Evolutionary conservation across 2,797 vertebrate species (phyloP).

Genomic region (Phrynocephalus guinanensis): DNA sequence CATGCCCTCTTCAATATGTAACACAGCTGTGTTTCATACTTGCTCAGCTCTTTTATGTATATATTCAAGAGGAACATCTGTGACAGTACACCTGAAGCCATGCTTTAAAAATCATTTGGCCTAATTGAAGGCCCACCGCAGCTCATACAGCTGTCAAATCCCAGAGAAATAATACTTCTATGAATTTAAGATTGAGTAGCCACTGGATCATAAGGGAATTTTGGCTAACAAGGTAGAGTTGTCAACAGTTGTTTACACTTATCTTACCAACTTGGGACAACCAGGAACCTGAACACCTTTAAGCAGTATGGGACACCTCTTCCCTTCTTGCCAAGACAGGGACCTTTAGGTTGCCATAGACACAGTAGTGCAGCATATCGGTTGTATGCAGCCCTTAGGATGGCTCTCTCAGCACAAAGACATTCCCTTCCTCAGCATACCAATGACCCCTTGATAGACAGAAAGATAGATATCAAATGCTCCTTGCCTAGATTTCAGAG

Average conservation of each 20-base stretch:
- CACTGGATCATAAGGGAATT: not conserved
- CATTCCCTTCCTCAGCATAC: no score
- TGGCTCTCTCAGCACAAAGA: no score
- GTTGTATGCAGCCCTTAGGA: no score
- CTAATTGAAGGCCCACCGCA: not conserved
- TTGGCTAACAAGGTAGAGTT: not conserved
- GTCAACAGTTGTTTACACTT: not conserved
- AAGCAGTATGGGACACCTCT: not conserved
- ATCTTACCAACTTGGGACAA: not conserved
- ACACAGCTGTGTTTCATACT: not conserved
- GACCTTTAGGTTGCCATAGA: no score
- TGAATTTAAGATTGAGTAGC: not conserved
- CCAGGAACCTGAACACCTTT: not conserved
- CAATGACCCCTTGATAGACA: no score
- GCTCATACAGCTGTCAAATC: not conserved
- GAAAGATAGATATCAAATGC: no score
- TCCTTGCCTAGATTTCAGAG: no score
- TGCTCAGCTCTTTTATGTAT: not conserved
- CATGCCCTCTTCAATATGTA: not conserved
- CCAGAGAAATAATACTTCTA: slow-evolving; percentile 4
- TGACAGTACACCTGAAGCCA: not conserved
- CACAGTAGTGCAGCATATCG: no score
- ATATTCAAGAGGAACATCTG: not conserved
- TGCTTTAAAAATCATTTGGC: not conserved
- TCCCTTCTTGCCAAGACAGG: not conserved